Conservation (phyloP, 2,888 invertebrate species). For the Gymnosoma rotundatum region DNA sequence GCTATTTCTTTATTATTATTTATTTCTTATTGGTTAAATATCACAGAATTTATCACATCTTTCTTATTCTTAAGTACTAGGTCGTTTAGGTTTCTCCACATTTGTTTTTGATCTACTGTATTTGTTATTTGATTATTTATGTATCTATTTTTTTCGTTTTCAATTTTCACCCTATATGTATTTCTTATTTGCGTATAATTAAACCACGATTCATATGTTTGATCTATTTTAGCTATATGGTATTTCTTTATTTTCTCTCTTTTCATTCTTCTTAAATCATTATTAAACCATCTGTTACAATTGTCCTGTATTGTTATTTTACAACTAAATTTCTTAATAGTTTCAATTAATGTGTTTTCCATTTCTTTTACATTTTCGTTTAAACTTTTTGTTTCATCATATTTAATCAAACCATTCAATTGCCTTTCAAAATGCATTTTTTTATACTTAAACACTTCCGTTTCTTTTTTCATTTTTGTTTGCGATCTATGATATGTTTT, state of each 20-base stretch:
- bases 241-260: not conserved
- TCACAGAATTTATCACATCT: too few relatives aligned
- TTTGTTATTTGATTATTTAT: too few relatives aligned
- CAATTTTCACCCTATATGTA: too few relatives aligned
- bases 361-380: not conserved
- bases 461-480: not conserved
- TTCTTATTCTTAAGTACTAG: too few relatives aligned
- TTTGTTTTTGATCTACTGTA: too few relatives aligned
- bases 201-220: too few relatives aligned
- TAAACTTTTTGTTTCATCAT: not conserved
- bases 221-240: too few relatives aligned
- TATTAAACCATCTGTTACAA: slow-evolving; percentile 18
- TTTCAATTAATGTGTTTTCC: not conserved
- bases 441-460: slow-evolving; percentile 11
- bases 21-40: too few relatives aligned
- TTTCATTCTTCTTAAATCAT: slow-evolving; percentile 4
- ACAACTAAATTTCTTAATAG: slow-evolving; percentile 13
- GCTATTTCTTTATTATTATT: too few relatives aligned
- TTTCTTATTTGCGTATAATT: too few relatives aligned
- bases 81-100: too few relatives aligned
- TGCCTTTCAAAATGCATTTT: slow-evolving; percentile 6
- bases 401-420: not conserved
- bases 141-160: too few relatives aligned
- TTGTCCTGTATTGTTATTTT: not conserved
- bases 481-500: not conserved